Evolutionary conservation across 2,888 invertebrate species (phyloP).

Genomic region (Cephus sareptanus): DNA sequence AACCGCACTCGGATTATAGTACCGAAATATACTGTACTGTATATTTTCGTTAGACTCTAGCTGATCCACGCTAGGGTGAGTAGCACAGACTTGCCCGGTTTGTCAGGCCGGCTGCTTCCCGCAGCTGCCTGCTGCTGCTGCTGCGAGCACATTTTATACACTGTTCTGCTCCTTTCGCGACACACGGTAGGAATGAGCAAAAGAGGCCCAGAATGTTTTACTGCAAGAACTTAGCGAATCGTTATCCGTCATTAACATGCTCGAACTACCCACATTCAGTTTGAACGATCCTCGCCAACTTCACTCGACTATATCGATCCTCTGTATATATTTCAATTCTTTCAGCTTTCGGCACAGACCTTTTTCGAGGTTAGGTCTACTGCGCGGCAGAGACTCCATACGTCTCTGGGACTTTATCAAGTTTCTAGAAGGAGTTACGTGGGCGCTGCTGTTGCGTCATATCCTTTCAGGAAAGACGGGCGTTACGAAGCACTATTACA

Average conservation of each 20-base stretch:
- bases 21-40: neutral
- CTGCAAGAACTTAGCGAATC: too few relatives aligned
- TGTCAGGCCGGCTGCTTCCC: constrained; percentile 46
- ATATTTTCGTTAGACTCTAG: neutral
- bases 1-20: neutral
- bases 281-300: neutral
- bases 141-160: constrained; percentile 10
- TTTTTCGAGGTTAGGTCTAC: neutral
- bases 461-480: constrained; percentile 15
- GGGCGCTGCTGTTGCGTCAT: constrained; percentile 26
- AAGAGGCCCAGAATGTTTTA: neutral
- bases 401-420: neutral
- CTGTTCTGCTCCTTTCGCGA: neutral
- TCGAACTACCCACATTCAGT: neutral
- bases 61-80: constrained; percentile 18
- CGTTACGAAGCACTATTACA: constrained; percentile 18
- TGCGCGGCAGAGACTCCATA: neutral
- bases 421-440: constrained; percentile 26
- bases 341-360: neutral
- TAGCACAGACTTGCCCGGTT: constrained; percentile 26
- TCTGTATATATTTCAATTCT: neutral
- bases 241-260: neutral
- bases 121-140: constrained; percentile 42
- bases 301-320: neutral
- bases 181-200: neutral